Evolutionary conservation across 2,888 invertebrate genomes (phyloP), one percentile per base, ranked within the genome.

Genomic region (Pomacea canaliculata): DNA sequence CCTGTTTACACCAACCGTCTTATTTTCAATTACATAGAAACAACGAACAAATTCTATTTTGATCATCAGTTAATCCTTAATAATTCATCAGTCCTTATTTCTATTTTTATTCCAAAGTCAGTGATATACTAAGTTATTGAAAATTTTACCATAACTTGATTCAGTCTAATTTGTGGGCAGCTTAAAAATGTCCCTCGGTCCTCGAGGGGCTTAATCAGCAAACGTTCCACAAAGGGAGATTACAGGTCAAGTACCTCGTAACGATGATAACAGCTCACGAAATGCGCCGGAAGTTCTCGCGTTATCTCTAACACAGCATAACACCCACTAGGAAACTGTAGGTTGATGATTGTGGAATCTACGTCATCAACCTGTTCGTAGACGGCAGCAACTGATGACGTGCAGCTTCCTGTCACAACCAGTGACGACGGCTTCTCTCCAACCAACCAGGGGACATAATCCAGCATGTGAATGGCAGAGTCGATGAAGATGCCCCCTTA

Each of bases 401-500:
- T 76, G 37, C 67, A 27, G 13, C 73, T 62, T 19, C 80, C 83
- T 0, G 70, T 65, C 13, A 80, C 81, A 10, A 77, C 78, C 46
- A 81, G 70, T n/a, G 78, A 77, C 23, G 62, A 68, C 8, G 83
- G 83, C 51, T 71, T 79, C 37, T 79, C 81, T 13, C 79, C 81
- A 18, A 78, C 62, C 60, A 82, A 49, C 80, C 81, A 82, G 49
- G 77, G 79, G 8, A 79, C 78, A 46, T 78, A 77, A 69, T 83
- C 83, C 19, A 83, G 72, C 60, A 79, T 78, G 37, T 83, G 83
- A 37, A 82, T 80, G 19, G 73, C 77, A 49, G 80, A 77, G 67
- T 83, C 83, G 13, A 80, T 70, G 48, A 81, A 79, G 19, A 83
- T 82, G 7, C 83, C 81, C 8, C 83, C 81, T 81, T 71, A 27